Evolutionary conservation across 2,113 vertebrate genomes (phyloP).

Genomic region (Micronisus gabar): DNA sequence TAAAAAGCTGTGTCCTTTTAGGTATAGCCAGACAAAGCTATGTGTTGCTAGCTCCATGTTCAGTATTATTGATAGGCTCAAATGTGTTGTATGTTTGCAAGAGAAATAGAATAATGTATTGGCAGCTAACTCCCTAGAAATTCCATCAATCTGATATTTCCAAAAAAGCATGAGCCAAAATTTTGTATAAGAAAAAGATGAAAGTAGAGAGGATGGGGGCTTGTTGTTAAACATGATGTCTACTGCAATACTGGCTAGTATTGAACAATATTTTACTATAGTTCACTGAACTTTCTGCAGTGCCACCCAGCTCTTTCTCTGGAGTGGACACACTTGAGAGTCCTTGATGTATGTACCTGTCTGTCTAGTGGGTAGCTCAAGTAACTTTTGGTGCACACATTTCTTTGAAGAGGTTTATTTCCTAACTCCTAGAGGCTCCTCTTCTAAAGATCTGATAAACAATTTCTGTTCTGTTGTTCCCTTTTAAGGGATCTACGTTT

Average conservation of each 20-base stretch:
- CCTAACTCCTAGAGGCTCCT: background rate
- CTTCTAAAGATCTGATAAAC: background rate
- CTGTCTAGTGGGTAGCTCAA: background rate
- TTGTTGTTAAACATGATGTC: background rate
- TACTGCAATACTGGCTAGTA: background rate
- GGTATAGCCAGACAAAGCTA: background rate
- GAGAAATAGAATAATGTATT: background rate
- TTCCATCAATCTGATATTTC: background rate
- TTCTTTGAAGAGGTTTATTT: background rate
- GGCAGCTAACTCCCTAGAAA: background rate
- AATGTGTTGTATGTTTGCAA: background rate
- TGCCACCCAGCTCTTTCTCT: background rate
- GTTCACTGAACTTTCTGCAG: background rate
- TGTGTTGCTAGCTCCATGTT: fast-evolving
- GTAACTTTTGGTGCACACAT: background rate
- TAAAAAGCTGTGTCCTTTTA: background rate
- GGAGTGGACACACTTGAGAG: background rate
- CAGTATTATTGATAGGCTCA: background rate
- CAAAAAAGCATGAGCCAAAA: background rate
- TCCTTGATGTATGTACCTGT: background rate
- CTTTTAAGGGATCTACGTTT: background rate
- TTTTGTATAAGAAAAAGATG: background rate
- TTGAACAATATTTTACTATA: background rate
- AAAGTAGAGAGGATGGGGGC: background rate
- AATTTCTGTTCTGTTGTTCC: background rate